Evolutionary conservation across 1,140 invertebrate genomes (phyloP).

Genomic region (Zaprionus ornatus): DNA sequence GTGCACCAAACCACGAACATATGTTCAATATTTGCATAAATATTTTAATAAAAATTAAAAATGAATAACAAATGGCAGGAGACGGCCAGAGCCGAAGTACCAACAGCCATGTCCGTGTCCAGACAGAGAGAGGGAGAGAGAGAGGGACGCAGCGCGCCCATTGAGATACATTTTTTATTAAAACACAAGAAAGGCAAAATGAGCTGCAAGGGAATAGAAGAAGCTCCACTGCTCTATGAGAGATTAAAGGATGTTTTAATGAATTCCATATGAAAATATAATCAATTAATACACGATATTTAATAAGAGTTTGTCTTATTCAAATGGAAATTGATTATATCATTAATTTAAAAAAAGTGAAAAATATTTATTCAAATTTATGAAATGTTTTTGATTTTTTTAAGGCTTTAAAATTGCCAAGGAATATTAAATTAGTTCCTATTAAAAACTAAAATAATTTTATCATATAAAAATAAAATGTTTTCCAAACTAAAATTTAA

Average conservation of each 20-base stretch:
- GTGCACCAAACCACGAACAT: slow-evolving; percentile 43
- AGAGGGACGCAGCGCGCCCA: slow-evolving; percentile 22
- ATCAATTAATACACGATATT: background rate
- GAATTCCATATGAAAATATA: background rate
- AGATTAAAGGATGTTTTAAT: background rate
- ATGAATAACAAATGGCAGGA: slow-evolving; percentile 63
- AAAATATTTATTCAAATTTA: background rate
- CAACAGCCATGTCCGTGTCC: slow-evolving; percentile 26
- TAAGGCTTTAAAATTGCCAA: no score
- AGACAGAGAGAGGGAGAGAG: slow-evolving; percentile 6
- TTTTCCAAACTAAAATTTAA: background rate
- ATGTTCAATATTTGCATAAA: slow-evolving; percentile 82
- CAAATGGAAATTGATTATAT: no score
- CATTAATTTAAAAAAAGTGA: no score
- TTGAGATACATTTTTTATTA: slow-evolving; percentile 35
- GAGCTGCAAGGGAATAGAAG: background rate
- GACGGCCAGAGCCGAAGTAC: slow-evolving; percentile 17
- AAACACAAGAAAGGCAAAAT: slow-evolving; percentile 40
- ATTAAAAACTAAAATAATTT: no score
- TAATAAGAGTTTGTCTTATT: no score
- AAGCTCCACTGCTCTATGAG: slow-evolving; percentile 28
- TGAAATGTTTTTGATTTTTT: no score
- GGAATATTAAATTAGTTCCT: no score
- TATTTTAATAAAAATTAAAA: slow-evolving; percentile 83
- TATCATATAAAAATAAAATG: background rate